phyloP scores from a whole-genome alignment of 2,797 vertebrate species.

The Huso huso region DNA sequence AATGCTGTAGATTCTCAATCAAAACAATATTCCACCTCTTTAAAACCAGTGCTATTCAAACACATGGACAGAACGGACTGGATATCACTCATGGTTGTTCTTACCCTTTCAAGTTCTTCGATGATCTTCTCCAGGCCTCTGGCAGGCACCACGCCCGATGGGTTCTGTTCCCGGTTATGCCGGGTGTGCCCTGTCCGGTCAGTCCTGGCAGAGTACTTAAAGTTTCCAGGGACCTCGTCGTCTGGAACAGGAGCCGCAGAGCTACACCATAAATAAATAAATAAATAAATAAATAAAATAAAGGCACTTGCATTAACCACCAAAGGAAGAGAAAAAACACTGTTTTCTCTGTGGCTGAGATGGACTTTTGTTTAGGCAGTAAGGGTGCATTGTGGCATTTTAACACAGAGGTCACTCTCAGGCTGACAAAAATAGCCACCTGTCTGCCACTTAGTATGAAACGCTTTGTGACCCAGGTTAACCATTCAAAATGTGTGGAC shows the following conservation, averaged over 20 bases:
- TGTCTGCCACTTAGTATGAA: too few species aligned
- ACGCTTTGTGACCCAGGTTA: too few species aligned
- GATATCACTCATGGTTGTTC: background rate
- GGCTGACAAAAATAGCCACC: too few species aligned
- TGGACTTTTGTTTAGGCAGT: too few species aligned
- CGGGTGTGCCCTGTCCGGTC: conserved; percentile 60
- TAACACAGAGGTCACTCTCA: too few species aligned
- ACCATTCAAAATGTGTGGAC: background rate
- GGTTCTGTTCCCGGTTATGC: conserved; percentile 59
- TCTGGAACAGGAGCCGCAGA: conserved; percentile 51
- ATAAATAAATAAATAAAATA: background rate
- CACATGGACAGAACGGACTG: background rate
- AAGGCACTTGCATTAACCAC: too few species aligned
- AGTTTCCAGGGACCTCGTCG: conserved; percentile 61
- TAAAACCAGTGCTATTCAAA: background rate
- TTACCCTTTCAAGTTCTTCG: conserved; percentile 90
- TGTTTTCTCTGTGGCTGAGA: too few species aligned
- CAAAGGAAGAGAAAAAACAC: too few species aligned
- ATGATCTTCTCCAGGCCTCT: conserved; percentile 74
- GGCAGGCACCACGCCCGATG: conserved; percentile 43
- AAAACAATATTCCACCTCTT: too few species aligned
- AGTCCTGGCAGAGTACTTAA: conserved; percentile 44
- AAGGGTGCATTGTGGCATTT: too few species aligned
- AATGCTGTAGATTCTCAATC: too few species aligned
- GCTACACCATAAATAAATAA: conserved; percentile 27